Percentiles rank a stretch among this genome's conserved stretches.
These are phyloP conservation scores for Perccottus glenii DNA, from an alignment of 2,113 vertebrate species.

Conservation along the genomic window DNA sequence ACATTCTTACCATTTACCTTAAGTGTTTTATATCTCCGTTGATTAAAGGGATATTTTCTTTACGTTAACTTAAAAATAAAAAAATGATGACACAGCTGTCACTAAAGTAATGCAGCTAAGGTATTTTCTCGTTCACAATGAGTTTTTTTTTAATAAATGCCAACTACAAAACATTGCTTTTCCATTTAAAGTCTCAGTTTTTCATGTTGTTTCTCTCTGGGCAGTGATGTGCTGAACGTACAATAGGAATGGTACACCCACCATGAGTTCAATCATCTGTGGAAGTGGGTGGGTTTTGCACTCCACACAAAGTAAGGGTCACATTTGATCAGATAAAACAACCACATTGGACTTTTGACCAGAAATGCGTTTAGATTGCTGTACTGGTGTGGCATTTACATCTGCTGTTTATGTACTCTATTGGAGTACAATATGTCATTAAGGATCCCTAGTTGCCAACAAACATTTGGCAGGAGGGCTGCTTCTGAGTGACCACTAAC, in stretches of 20 bases:
- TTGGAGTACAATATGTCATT: background rate
- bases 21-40: background rate
- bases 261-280: background rate
- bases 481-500: background rate
- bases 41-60: constrained; percentile 57
- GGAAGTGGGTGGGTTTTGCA: background rate
- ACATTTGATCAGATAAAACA: background rate
- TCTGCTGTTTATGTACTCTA: background rate
- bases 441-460: background rate
- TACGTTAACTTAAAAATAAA: background rate
- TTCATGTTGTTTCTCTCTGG: background rate
- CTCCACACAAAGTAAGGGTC: background rate
- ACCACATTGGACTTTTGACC: background rate
- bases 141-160: too few species aligned
- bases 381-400: background rate
- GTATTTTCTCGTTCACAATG: background rate
- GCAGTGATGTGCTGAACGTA: constrained; percentile 6
- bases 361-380: background rate
- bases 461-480: background rate
- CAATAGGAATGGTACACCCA: constrained; percentile 3
- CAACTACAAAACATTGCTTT: too few species aligned
- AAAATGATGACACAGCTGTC: constrained; percentile 32
- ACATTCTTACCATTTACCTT: constrained; percentile 15
- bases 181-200: background rate
- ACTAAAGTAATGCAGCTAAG: background rate